These are phyloP conservation scores for Pyrochroa serraticornis DNA, from an alignment of 2,888 invertebrate species.

Conservation along the genomic window DNA sequence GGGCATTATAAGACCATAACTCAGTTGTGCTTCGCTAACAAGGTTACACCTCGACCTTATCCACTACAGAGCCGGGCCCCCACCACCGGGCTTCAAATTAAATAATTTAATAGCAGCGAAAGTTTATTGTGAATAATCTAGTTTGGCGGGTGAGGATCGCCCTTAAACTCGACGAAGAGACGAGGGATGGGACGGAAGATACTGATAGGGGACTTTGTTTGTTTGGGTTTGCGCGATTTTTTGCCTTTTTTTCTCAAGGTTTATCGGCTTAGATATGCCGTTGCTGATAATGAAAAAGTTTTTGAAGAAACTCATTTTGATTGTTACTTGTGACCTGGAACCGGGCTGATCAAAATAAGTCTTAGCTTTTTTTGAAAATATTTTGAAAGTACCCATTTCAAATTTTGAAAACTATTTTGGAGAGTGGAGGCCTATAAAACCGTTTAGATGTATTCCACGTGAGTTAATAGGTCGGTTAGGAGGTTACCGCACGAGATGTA, in stretches of 20 bases:
- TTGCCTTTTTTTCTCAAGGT: no score
- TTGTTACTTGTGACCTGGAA: no score
- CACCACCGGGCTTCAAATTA: conserved; percentile 57
- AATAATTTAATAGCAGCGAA: conserved; percentile 62
- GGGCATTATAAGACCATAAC: conserved; percentile 59
- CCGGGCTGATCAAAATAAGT: no score
- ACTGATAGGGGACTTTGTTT: conserved; percentile 17
- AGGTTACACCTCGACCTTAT: conserved; percentile 61
- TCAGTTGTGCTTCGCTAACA: conserved; percentile 59
- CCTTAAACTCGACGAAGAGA: conserved; percentile 22
- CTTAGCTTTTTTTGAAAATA: no score
- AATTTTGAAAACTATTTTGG: no score
- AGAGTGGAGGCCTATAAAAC: no score
- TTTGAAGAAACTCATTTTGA: no score
- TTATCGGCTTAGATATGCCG: no score
- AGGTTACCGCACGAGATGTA: conserved; percentile 19
- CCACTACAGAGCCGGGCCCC: conserved; percentile 50
- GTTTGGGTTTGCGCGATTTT: conserved; percentile 9
- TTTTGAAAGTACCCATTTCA: no score
- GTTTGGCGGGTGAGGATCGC: conserved; percentile 49
- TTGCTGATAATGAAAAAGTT: no score
- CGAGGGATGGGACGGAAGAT: conserved; percentile 10
- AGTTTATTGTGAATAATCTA: conserved; percentile 63
- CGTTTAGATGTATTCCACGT: conserved; percentile 24
- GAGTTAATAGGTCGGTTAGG: conserved; percentile 23